Conservation (phyloP, 2,113 vertebrate genomes). For the Tenebrosternarchus preto region DNA sequence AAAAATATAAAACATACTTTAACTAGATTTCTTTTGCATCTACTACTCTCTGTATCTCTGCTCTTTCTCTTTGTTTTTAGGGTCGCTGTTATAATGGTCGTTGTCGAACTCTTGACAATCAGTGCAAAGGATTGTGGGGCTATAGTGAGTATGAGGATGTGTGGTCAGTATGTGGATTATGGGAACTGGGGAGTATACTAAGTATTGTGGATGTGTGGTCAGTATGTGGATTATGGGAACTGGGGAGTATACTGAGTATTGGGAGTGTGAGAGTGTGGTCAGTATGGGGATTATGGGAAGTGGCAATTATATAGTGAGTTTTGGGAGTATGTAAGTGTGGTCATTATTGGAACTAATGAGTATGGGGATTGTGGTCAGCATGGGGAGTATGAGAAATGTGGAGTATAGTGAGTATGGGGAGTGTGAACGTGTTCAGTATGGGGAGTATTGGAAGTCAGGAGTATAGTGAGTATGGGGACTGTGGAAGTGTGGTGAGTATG, state of each 20-base stretch:
- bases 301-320: not conserved
- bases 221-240: not conserved
- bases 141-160: constrained; percentile 74
- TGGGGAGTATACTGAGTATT: not conserved
- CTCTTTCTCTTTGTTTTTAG: constrained; percentile 69
- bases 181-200: not conserved
- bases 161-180: not conserved
- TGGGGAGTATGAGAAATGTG: too few species aligned
- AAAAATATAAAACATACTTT: not conserved
- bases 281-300: not conserved
- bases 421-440: constrained; percentile 4
- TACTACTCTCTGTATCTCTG: not conserved
- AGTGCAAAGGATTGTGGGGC: constrained; percentile 88
- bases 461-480: constrained; percentile 62
- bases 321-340: not conserved
- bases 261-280: not conserved
- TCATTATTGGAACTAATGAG: not conserved
- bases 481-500: constrained; percentile 79
- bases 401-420: not conserved
- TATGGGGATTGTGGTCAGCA: constrained; percentile 3
- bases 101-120: constrained; percentile 88
- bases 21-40: too few species aligned
- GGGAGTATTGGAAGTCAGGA: not conserved
- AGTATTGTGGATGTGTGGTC: constrained; percentile 2
- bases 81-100: constrained; percentile 90